phyloP scores from a whole-genome alignment of 1,140 invertebrate species.

The Dendrolimus punctatus region DNA sequence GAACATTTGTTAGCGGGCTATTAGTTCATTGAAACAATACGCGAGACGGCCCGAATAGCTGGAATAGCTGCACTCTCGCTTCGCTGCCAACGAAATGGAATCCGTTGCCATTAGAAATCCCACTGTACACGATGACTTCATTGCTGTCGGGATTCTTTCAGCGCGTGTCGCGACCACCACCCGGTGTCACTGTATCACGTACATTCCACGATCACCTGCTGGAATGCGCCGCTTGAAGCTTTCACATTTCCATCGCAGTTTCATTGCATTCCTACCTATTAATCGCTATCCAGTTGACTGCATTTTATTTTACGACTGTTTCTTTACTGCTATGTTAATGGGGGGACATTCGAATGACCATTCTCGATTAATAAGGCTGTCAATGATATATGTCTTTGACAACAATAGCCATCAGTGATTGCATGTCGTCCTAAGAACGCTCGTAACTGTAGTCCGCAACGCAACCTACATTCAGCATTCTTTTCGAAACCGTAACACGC shows the following conservation, averaged over 20 bases:
- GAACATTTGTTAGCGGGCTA: constrained; percentile 16
- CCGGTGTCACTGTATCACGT: constrained; percentile 26
- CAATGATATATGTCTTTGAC: constrained; percentile 31
- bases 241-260: constrained; percentile 17
- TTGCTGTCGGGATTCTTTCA: constrained; percentile 36
- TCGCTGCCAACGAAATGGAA: constrained; percentile 56
- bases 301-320: constrained; percentile 8
- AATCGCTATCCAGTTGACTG: constrained; percentile 3
- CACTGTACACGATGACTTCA: constrained; percentile 52
- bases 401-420: constrained; percentile 54
- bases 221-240: constrained; percentile 18
- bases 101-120: constrained; percentile 56
- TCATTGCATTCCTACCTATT: constrained; percentile 6
- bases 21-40: constrained; percentile 40
- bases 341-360: constrained; percentile 10
- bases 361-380: constrained; percentile 15
- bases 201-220: constrained; percentile 18
- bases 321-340: constrained; percentile 3
- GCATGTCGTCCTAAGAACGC: constrained; percentile 46
- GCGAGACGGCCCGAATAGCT: constrained; percentile 37
- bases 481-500: constrained; percentile 69
- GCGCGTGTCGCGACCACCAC: constrained; percentile 17
- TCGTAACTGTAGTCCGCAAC: constrained; percentile 62
- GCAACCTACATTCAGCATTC: constrained; percentile 68
- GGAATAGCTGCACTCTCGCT: constrained; percentile 44